Base-by-base conservation (phyloP, 1,140 invertebrate genomes). In the Zaprionus africanus region DNA sequence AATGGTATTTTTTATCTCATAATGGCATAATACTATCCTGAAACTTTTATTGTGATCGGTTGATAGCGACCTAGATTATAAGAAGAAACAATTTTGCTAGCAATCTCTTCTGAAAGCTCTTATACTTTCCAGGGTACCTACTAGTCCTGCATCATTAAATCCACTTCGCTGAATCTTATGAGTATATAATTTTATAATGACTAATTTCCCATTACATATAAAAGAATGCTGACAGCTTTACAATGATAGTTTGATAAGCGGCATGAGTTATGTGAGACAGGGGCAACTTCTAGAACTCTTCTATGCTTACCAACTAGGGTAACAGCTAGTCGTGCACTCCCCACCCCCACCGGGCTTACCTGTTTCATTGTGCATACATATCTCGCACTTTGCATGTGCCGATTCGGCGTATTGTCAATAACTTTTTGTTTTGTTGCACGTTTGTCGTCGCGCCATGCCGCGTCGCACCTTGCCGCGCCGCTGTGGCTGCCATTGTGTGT, bases 341-440 rank as follows among this genome's bases (percentile, higher is more conserved):
- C 54, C 43, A 53, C 11, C 9, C 15, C n/a, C 11, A 12, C 41
- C 72, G 36, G 60, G 59, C 63, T 79, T 41, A 82, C 58, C 51
- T 75, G 57, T 83, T 82, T 65, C 60, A 28, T 68, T 61, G 19
- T 70, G 46, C 61, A 53, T 80, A 69, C 83, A 65, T 88, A 67
- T 82, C 82, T 71, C 59, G 60, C 62, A 72, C 78, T 87, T 88
- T 88, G 84, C 81, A 88, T 87, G 79, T 70, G 36, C 57, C 65
- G 73, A 81, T 78, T 81, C 84, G 66, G 57, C 62, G 59, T 61
- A 81, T 81, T 86, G 83, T 80, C 77, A 83, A 86, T 86, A 80
- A 54, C 28, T 64, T 71, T 83, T 67, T 43, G 41, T 43, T 80
- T 57, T 76, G 63, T 28, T 53, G 53, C 64, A 57, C 78, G 46